Conservation (phyloP, 2,888 invertebrate species). For the Pantelozetes paolii region DNA sequence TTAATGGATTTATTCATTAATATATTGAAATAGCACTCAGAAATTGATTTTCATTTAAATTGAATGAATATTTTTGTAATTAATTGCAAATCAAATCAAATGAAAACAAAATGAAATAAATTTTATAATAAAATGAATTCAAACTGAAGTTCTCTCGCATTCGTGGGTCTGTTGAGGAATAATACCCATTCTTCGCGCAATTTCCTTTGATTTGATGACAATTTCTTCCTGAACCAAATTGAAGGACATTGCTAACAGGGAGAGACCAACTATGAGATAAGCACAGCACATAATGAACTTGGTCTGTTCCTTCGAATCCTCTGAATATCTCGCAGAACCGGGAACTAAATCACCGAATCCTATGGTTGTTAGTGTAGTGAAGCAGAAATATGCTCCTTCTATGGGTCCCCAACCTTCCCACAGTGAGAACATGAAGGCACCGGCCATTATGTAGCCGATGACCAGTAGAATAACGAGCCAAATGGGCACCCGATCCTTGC, state of each 20-base stretch:
- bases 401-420: constrained; percentile 71
- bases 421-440: constrained; percentile 71
- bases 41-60: no score
- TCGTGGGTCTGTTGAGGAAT: constrained; percentile 33
- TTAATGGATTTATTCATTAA: no score
- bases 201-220: constrained; percentile 44
- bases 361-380: constrained; percentile 75
- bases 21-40: no score
- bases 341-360: constrained; percentile 74
- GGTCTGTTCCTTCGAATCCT: constrained; percentile 58
- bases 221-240: constrained; percentile 76
- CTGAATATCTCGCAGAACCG: constrained; percentile 53
- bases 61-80: no score
- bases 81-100: no score
- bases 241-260: constrained; percentile 77
- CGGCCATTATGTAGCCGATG: constrained; percentile 67
- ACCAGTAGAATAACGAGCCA: constrained; percentile 64
- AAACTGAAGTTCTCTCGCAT: neutral
- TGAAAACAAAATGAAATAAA: no score
- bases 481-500: constrained; percentile 59
- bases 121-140: neutral
- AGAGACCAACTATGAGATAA: constrained; percentile 71
- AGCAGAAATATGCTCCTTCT: constrained; percentile 78
- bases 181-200: constrained; percentile 45
- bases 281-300: constrained; percentile 74